A percentile compares a stretch with the other conserved stretches of the same genome.
phyloP scores from a whole-genome alignment of 92 coral and sea anemone genomes.

The Parazoanthus swiftii region DNA sequence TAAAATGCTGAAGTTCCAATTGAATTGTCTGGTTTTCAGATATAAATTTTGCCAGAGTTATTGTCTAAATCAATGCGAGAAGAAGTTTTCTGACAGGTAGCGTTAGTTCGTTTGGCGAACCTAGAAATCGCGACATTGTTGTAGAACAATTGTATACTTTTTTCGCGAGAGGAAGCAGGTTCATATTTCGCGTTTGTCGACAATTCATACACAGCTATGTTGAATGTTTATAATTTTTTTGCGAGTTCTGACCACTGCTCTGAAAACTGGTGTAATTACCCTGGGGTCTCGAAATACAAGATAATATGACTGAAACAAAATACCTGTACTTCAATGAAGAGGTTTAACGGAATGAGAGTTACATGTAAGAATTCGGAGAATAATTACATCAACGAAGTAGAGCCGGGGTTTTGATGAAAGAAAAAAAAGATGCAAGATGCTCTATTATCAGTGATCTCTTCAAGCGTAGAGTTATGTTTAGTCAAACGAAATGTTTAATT shows the following conservation, averaged over 20 bases:
- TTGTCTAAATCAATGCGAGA: not conserved
- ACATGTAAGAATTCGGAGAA: not conserved
- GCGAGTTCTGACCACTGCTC: slow-evolving; percentile 1
- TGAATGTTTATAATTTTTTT: slow-evolving; percentile 30
- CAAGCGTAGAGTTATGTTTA: not conserved
- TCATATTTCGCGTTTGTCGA: not conserved
- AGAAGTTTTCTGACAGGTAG: not conserved
- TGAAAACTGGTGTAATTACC: not conserved
- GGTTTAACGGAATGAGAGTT: not conserved
- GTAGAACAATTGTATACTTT: not conserved
- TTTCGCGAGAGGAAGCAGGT: not conserved
- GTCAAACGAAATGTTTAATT: not conserved
- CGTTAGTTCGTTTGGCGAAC: not conserved
- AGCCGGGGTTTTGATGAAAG: not conserved
- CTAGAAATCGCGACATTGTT: not conserved
- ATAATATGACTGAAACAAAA: not conserved
- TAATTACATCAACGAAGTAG: not conserved
- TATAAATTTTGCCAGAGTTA: not conserved
- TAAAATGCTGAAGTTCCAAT: slow-evolving; percentile 10
- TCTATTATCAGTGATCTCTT: not conserved
- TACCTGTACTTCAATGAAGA: not conserved
- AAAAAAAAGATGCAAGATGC: not conserved
- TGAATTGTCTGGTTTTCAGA: slow-evolving; percentile 10
- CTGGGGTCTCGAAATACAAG: slow-evolving; percentile 30
- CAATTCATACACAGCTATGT: slow-evolving; percentile 1